Percentiles rank a stretch among this genome's conserved stretches.
These are phyloP conservation scores for Micrastur ruficollis DNA, from an alignment of 2,797 vertebrate genomes.

Conservation along the genomic window DNA sequence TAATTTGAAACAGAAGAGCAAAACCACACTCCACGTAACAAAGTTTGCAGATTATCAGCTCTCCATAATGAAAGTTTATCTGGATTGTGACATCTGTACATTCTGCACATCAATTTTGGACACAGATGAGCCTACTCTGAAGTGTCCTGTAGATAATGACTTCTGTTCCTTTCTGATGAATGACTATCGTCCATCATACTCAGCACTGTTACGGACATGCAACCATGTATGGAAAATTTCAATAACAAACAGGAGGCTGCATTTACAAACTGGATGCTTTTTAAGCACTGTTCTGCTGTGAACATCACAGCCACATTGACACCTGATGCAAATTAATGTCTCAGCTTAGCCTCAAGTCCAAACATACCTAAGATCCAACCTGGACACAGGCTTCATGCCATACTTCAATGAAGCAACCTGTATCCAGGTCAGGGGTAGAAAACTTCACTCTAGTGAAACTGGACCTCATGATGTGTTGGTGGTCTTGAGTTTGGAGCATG, in stretches of 20 bases:
- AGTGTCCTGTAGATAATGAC: not conserved
- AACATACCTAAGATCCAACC: not conserved
- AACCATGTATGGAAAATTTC: not conserved
- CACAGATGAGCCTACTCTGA: not conserved
- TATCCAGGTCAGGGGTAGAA: not conserved
- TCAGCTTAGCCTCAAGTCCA: not conserved
- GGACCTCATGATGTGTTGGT: not conserved
- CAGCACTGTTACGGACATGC: accelerated
- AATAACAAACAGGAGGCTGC: not conserved
- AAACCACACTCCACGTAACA: accelerated
- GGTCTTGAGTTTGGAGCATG: not conserved
- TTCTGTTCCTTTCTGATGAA: not conserved
- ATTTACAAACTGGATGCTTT: not conserved
- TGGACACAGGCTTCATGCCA: accelerated
- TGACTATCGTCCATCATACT: not conserved
- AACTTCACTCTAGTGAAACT: not conserved
- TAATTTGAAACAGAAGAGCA: not conserved
- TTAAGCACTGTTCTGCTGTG: accelerated
- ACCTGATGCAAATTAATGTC: not conserved
- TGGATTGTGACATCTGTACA: not conserved
- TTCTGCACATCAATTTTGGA: not conserved
- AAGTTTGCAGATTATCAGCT: not conserved
- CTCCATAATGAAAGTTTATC: not conserved
- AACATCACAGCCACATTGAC: not conserved
- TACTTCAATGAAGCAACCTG: not conserved